Evolutionary conservation across 2,113 vertebrate species (phyloP).

Genomic region (Tragelaphus buxtoni): DNA sequence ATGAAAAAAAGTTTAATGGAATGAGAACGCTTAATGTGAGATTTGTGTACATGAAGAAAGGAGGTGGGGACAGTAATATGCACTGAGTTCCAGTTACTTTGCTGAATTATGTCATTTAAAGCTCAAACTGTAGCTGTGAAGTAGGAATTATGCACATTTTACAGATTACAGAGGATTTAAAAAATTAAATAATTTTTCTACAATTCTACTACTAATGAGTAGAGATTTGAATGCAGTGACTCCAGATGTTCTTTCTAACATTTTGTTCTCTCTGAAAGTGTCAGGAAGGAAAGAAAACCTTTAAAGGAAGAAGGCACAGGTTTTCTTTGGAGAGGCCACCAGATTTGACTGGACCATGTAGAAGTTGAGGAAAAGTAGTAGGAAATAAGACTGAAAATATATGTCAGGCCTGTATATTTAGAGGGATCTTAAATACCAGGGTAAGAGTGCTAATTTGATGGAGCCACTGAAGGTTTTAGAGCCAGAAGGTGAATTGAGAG

Average conservation of each 20-base stretch:
- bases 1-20: background rate
- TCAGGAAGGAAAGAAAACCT: background rate
- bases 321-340: background rate
- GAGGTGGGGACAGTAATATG: background rate
- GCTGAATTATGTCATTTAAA: background rate
- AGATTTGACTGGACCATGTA: background rate
- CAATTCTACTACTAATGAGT: background rate
- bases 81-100: background rate
- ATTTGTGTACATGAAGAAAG: background rate
- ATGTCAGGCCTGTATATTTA: background rate
- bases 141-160: background rate
- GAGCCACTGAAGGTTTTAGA: background rate
- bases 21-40: background rate
- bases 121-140: background rate
- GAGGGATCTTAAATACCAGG: background rate
- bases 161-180: background rate
- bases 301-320: background rate
- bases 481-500: background rate
- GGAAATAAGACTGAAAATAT: background rate
- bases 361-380: background rate
- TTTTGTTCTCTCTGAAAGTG: background rate
- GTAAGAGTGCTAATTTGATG: background rate
- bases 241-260: background rate
- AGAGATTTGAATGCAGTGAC: background rate
- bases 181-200: background rate